Conservation (phyloP, 2,113 vertebrate genomes). For the Otis tarda region DNA sequence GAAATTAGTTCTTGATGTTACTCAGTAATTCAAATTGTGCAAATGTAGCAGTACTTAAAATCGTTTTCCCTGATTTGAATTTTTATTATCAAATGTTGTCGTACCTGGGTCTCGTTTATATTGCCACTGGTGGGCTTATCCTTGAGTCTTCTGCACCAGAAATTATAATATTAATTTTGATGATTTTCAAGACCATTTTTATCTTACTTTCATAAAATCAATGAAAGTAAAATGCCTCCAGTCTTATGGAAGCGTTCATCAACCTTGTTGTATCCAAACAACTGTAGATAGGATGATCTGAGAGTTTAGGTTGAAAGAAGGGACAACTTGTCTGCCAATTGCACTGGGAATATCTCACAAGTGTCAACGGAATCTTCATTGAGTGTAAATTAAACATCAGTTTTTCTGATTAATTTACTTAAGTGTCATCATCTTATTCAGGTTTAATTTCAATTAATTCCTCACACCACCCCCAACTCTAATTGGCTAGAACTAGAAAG, state of each 20-base stretch:
- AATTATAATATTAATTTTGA: neutral
- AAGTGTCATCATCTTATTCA: neutral
- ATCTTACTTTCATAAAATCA: neutral
- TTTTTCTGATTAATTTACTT: neutral
- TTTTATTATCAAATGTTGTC: neutral
- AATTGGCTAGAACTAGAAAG: neutral
- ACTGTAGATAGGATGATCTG: neutral
- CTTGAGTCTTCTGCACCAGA: neutral
- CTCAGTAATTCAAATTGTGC: neutral
- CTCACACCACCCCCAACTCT: neutral
- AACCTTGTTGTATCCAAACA: neutral
- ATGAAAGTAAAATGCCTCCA: neutral
- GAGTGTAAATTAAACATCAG: neutral
- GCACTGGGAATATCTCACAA: neutral
- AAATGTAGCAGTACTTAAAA: neutral
- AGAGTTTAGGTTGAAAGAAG: neutral
- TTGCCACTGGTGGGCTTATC: neutral
- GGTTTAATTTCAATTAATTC: neutral
- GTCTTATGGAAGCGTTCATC: neutral
- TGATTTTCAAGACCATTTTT: neutral
- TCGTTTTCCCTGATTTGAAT: neutral
- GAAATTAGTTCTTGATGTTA: neutral
- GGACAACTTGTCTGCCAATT: neutral
- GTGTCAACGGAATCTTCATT: neutral
- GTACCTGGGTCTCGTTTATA: neutral